A percentile compares a stretch with the other conserved stretches of the same genome.
Evolutionary conservation across 1,140 invertebrate genomes (phyloP).

Genomic region (Conus ventricosus): DNA sequence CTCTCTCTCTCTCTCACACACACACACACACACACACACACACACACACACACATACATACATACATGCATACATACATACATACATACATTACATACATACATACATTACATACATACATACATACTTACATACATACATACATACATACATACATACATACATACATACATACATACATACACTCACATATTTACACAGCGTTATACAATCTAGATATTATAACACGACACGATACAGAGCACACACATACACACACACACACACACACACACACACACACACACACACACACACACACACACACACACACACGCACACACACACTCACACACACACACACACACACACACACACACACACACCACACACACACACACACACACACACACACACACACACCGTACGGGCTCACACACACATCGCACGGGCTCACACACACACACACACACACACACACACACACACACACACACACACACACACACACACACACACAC

Average conservation of each 20-base stretch:
- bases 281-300: slow-evolving; percentile 15
- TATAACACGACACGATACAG: too few relatives aligned
- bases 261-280: neutral
- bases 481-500: neutral
- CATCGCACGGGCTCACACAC: neutral
- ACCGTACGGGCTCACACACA: neutral
- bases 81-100: too few relatives aligned
- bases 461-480: neutral
- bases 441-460: neutral
- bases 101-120: too few relatives aligned
- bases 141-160: too few relatives aligned
- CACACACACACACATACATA: too few relatives aligned
- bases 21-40: too few relatives aligned
- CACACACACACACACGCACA: slow-evolving; percentile 7
- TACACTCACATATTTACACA: too few relatives aligned
- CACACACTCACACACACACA: slow-evolving; percentile 11
- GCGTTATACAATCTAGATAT: too few relatives aligned
- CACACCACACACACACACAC: slow-evolving; percentile 8
- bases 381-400: slow-evolving; percentile 4
- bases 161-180: too few relatives aligned
- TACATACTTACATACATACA: too few relatives aligned
- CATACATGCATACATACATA: too few relatives aligned
- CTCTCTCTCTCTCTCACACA: too few relatives aligned
- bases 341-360: slow-evolving; percentile 16
- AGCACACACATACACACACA: neutral